Evolutionary conservation across 2,888 invertebrate species (phyloP), one percentile per base, ranked within the genome.

Genomic region (Anorthoa munda): DNA sequence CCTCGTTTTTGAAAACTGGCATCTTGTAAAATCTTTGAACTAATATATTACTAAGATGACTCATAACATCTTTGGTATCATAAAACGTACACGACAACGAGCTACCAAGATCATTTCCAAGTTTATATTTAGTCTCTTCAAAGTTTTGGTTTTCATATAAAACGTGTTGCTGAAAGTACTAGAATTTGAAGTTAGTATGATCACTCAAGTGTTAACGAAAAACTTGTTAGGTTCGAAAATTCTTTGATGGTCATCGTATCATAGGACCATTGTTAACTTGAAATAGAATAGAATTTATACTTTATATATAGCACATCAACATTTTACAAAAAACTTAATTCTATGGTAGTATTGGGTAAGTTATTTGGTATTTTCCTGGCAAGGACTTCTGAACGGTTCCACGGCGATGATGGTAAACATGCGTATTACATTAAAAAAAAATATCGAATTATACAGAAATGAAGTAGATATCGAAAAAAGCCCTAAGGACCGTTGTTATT

Each of bases 61-160:
- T 45, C 46, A 60, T 59, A 70, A 60, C 63, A 46, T 76, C 73
- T 73, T 58, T 26, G 31, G 18, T 46, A 31, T 82, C 81, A 50
- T 82, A 83, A 83, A 83, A 69, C 81, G 83, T 80, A 74, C 82
- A 11, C 63, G 67, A 66, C 51, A 80, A 82, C 68, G 77, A 77
- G 65, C 60, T 31, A 55, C 39, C 66, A 73, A 83, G 70, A 75
- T 64, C 60, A 68, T 67, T 58, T 66, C 53, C 56, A 71, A 83
- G 73, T 83, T 82, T 72, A 80, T 74, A 83, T 80, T 75, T 59
- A 55, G 67, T 59, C 66, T 73, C 31, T 45, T 15, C 39, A 31
- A 72, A 80, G 65, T 70, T 83, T 63, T 12, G 21, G 60, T 23
- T 77, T 77, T 80, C 80, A 77, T 83, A 74, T 69, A 66, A 83